Conservation (phyloP, 2,113 vertebrate genomes). For the Rhinopomastus cyanomelas region DNA sequence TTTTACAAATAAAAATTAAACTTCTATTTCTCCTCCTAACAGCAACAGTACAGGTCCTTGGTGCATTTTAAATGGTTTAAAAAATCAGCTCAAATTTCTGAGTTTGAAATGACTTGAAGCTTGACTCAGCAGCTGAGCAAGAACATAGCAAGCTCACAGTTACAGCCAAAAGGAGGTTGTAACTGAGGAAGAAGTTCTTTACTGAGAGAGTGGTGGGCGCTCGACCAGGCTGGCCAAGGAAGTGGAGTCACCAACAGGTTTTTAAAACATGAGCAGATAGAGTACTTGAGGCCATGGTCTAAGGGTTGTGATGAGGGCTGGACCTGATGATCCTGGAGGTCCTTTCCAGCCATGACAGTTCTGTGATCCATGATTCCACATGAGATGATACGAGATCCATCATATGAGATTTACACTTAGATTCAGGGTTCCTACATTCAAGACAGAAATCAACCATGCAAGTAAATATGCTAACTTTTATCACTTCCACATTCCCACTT, state of each 20-base stretch:
- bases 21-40: conserved; percentile 58
- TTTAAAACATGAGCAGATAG: no score
- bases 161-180: background rate
- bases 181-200: no score
- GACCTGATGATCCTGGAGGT: no score
- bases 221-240: no score
- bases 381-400: no score
- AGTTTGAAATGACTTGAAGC: background rate
- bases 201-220: no score
- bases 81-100: background rate
- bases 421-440: background rate
- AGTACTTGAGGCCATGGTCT: no score
- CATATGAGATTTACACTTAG: background rate
- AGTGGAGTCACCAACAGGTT: no score
- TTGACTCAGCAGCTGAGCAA: background rate
- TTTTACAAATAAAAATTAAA: conserved; percentile 59
- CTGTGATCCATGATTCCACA: no score
- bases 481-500: background rate
- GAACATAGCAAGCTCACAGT: background rate
- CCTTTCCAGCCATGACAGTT: no score
- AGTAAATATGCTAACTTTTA: background rate
- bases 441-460: background rate
- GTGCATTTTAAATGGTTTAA: conserved; percentile 44
- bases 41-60: conserved; percentile 28
- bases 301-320: no score